Conservation (phyloP, 2,797 vertebrate species). For the Thaleichthys pacificus region DNA sequence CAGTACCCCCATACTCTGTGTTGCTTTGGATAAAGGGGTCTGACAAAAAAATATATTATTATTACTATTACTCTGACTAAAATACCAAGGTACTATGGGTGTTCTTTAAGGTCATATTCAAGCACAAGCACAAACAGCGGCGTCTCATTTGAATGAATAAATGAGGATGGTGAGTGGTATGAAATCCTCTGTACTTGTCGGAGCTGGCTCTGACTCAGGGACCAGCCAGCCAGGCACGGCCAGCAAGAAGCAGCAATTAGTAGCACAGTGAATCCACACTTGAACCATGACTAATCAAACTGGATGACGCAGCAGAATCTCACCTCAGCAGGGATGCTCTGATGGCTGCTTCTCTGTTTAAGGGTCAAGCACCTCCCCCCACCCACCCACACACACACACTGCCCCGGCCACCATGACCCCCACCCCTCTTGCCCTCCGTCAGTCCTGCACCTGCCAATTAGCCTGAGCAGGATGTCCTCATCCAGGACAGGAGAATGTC, state of each 20-base stretch:
- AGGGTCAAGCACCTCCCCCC: background rate
- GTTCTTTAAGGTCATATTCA: background rate
- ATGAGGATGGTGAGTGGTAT: background rate
- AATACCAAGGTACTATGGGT: too few species aligned
- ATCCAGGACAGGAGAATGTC: background rate
- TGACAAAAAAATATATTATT: too few species aligned
- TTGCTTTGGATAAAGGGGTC: too few species aligned
- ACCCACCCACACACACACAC: too few species aligned
- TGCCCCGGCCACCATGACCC: too few species aligned
- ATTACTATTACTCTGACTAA: too few species aligned
- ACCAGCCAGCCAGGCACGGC: background rate
- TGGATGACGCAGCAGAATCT: background rate
- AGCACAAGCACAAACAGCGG: background rate
- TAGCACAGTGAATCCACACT: background rate
- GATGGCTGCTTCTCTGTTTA: background rate
- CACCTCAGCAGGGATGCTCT: background rate
- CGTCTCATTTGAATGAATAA: too few species aligned
- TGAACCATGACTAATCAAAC: background rate
- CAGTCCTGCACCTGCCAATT: slow-evolving; percentile 18
- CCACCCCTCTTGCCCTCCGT: background rate
- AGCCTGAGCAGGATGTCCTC: slow-evolving; percentile 7
- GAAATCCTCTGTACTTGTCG: too few species aligned
- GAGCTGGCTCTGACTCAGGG: too few species aligned
- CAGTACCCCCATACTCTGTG: too few species aligned
- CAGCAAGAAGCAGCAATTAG: background rate